Evolutionary conservation across 2,113 vertebrate genomes (phyloP).

Genomic region (Stigmatopora nigra): DNA sequence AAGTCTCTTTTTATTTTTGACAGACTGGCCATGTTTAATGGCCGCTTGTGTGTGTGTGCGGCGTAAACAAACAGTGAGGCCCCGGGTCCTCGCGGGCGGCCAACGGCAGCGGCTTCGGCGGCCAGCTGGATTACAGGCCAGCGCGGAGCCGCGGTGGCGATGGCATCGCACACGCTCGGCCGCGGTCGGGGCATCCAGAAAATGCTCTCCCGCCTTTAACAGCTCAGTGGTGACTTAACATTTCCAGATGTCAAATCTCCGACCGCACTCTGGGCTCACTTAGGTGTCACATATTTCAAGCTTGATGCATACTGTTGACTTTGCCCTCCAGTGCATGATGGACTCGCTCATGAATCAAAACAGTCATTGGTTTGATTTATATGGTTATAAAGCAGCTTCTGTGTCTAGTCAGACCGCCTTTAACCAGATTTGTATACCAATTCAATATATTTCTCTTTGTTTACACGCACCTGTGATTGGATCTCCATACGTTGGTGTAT

Average conservation of each 20-base stretch:
- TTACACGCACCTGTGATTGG: not conserved
- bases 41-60: constrained; percentile 55
- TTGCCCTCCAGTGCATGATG: constrained; percentile 21
- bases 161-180: constrained; percentile 12
- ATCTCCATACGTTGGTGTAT: not conserved
- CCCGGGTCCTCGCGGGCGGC: constrained; percentile 52
- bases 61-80: constrained; percentile 69
- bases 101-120: constrained; percentile 65
- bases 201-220: constrained; percentile 59
- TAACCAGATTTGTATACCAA: no score
- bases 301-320: constrained; percentile 32
- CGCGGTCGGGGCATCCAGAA: constrained; percentile 47
- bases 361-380: constrained; percentile 11
- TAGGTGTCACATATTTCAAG: constrained; percentile 52
- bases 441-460: no score
- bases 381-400: constrained; percentile 15
- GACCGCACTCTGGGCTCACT: constrained; percentile 49
- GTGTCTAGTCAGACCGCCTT: constrained; percentile 21
- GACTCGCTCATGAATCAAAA: constrained; percentile 1
- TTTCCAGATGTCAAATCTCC: constrained; percentile 65
- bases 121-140: constrained; percentile 68
- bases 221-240: constrained; percentile 52
- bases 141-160: constrained; percentile 59
- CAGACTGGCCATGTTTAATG: constrained; percentile 69
- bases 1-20: constrained; percentile 73